Conservation (phyloP, 2,888 invertebrate species). For the Perizoma affinitatum region DNA sequence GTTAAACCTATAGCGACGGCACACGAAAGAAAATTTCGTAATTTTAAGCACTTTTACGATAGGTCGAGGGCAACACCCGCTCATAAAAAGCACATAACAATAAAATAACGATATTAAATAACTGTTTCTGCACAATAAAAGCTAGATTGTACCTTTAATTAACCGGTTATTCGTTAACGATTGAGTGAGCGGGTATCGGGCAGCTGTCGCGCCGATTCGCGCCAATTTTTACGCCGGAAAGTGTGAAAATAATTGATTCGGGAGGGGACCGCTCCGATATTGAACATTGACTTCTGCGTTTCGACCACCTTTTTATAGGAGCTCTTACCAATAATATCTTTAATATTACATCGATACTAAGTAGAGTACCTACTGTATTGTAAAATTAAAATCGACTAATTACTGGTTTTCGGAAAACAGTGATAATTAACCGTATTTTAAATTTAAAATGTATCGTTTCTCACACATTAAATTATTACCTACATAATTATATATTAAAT, state of each 20-base stretch:
- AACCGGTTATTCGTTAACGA: constrained; percentile 49
- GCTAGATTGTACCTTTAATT: constrained; percentile 27
- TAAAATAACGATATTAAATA: constrained; percentile 9
- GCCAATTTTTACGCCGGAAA: constrained; percentile 68
- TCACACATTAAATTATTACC: no score
- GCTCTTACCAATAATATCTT: not conserved
- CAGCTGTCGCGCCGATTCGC: constrained; percentile 47
- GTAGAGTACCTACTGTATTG: no score
- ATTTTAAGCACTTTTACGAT: not conserved
- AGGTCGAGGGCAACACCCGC: not conserved
- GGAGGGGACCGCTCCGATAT: constrained; percentile 47
- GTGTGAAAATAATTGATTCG: constrained; percentile 78
- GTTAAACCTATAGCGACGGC: no score
- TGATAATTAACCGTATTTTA: no score
- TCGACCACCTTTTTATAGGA: not conserved
- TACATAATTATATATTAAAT: no score
- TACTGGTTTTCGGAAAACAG: no score
- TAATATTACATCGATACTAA: not conserved
- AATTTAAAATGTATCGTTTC: no score
- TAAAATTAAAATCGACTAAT: no score
- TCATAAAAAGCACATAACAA: not conserved
- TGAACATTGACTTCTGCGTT: constrained; percentile 28
- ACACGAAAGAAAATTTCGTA: constrained; percentile 6
- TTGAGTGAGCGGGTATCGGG: constrained; percentile 43
- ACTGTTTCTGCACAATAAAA: constrained; percentile 11